Evolutionary conservation across 2,888 invertebrate species (phyloP).

Genomic region (Boloria selene): DNA sequence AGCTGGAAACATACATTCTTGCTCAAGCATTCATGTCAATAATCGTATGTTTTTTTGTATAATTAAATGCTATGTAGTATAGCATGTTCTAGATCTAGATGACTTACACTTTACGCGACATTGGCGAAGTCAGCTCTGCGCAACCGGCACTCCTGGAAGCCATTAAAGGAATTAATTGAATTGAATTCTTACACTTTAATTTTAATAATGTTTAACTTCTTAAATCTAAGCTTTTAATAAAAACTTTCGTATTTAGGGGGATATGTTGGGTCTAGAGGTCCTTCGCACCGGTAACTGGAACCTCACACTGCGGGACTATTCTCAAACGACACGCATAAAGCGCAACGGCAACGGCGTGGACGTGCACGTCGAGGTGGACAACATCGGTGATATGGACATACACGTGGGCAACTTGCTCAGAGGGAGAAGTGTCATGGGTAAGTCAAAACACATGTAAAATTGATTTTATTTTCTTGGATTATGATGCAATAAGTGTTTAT

Average conservation of each 20-base stretch:
- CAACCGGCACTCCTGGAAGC: too few species aligned
- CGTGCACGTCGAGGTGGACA: constrained; percentile 88
- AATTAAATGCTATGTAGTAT: too few species aligned
- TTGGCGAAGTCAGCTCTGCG: too few species aligned
- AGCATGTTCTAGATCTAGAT: too few species aligned
- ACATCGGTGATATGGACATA: constrained; percentile 88
- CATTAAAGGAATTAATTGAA: too few species aligned
- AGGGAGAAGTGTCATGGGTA: constrained; percentile 85
- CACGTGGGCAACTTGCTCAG: constrained; percentile 88
- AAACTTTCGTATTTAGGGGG: constrained; percentile 64
- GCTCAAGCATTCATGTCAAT: too few species aligned
- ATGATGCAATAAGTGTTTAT: neutral
- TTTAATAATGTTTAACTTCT: too few species aligned
- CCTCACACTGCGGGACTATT: constrained; percentile 86
- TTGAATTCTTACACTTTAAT: too few species aligned
- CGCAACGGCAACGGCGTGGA: constrained; percentile 73
- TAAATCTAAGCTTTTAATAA: too few species aligned
- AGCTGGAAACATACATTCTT: too few species aligned
- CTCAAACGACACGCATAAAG: constrained; percentile 85
- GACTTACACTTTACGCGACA: too few species aligned
- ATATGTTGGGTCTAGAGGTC: constrained; percentile 83
- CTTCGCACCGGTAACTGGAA: constrained; percentile 88
- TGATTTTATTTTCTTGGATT: neutral
- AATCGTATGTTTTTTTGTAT: too few species aligned
- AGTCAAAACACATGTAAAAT: constrained; percentile 29